Conservation (phyloP, 2,797 vertebrate species). For the Rousettus madagascariensis region DNA sequence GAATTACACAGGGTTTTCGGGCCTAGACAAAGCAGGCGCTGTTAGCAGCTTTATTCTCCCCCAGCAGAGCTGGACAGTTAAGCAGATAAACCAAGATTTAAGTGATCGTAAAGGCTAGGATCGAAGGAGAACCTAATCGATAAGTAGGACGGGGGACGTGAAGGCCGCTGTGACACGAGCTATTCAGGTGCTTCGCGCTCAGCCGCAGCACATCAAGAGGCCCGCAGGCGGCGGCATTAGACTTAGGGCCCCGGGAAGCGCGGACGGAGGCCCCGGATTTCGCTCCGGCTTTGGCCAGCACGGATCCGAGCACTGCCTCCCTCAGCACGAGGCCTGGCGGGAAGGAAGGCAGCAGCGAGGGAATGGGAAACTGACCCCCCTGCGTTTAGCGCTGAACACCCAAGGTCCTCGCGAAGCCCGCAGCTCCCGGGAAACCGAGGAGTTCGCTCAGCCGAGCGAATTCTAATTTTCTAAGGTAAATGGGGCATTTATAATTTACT, state of each 20-base stretch:
- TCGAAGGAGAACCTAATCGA: neutral
- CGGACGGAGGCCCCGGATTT: neutral
- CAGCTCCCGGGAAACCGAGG: neutral
- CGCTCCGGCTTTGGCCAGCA: neutral
- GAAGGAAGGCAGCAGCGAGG: neutral
- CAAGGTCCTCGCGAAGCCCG: neutral
- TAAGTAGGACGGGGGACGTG: neutral
- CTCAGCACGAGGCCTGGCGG: neutral
- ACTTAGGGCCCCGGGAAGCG: fast-evolving
- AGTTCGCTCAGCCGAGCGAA: neutral
- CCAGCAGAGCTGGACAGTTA: neutral
- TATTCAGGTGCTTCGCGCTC: neutral
- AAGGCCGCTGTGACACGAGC: neutral
- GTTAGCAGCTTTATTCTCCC: neutral
- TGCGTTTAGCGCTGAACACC: neutral
- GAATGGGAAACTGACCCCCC: fast-evolving
- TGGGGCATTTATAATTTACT: neutral
- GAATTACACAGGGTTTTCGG: neutral
- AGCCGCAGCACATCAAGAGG: too few relatives aligned
- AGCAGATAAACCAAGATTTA: neutral
- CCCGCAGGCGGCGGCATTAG: too few relatives aligned
- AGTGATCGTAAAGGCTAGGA: neutral
- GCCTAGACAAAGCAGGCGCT: neutral
- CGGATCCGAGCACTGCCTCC: neutral
- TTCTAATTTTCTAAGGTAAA: neutral